Percentiles rank a stretch among this genome's conserved stretches.
Evolutionary conservation across 1,140 invertebrate species (phyloP).

Genomic region (Saccostrea echinata): DNA sequence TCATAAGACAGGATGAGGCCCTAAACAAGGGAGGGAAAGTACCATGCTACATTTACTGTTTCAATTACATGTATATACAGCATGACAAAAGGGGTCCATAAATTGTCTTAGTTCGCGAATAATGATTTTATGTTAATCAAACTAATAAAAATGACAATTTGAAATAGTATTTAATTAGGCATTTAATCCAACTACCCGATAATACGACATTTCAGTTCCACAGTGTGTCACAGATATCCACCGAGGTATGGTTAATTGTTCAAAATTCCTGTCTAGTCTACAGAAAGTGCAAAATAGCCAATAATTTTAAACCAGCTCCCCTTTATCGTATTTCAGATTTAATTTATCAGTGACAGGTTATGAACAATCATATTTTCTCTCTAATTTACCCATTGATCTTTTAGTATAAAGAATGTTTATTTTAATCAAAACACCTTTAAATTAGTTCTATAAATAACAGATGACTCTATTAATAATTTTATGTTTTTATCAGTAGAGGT

Average conservation of each 20-base stretch:
- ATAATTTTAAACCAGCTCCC: background rate
- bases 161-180: background rate
- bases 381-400: background rate
- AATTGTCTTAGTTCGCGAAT: background rate
- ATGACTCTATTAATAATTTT: constrained; percentile 9
- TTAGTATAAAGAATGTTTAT: constrained; percentile 1
- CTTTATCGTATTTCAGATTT: background rate
- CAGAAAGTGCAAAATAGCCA: background rate
- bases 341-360: background rate
- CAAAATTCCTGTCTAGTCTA: background rate
- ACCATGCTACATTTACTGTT: too few species aligned
- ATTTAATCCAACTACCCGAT: background rate
- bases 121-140: background rate
- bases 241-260: background rate
- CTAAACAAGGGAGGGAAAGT: too few species aligned
- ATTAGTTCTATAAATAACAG: constrained; percentile 20
- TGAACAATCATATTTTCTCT: constrained; percentile 1
- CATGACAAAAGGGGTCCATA: background rate
- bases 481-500: constrained; percentile 12
- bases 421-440: constrained; percentile 1
- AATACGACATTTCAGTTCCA: background rate
- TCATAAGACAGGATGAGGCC: too few species aligned
- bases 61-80: too few species aligned
- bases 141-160: background rate
- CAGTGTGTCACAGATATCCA: background rate